Evolutionary conservation across 2,113 vertebrate genomes (phyloP), one percentile per base, ranked within the genome.

Genomic region (Plotosus lineatus): DNA sequence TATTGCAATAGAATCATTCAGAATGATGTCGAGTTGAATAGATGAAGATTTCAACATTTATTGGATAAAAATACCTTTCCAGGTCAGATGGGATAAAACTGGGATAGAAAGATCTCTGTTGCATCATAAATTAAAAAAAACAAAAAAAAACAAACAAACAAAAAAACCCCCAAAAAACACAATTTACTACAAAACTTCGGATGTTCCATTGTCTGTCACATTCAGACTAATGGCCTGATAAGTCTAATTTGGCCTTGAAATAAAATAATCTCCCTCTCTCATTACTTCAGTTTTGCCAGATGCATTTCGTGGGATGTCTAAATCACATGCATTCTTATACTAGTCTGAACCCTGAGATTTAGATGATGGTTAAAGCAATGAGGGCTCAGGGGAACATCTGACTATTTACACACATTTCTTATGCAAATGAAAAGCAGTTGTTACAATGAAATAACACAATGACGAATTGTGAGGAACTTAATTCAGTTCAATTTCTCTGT

Each of bases 21-120:
- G 6, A 28, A 19, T 69, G 63, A 79, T 79, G 63, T 55, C 51
- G 28, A 31, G 38, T 19, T 69, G 15, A 69, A 55, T 42, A 55
- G 77, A 69, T 69, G 50, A 55, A 36, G 50, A 48, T 51, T 79
- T 79, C n/a, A n/a, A 53, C 48, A 42, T 55, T 68, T 79, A 79
- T 77, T 46, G 75, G 75, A 46, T 33, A 14, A 60, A 77, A 77
- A 77, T 58, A 77, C 56, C 75, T 77, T 42, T 19, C 40, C 40
- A 15, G 40, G 23, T 44, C 8, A 23, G 61, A n/a, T 21, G 6
- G n/a, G 40, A 26, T 68, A 26, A 15, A 68, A 44, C 12, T 53
- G 14, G 26, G 26, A 38, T 15, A n/a, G 14, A 53, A 33, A 55
- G 42, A 21, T 4, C 19, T 6, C 28, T 40, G 69, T 31, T 42